Evolutionary conservation across 2,888 invertebrate species (phyloP).

Genomic region (Griposia aprilina): DNA sequence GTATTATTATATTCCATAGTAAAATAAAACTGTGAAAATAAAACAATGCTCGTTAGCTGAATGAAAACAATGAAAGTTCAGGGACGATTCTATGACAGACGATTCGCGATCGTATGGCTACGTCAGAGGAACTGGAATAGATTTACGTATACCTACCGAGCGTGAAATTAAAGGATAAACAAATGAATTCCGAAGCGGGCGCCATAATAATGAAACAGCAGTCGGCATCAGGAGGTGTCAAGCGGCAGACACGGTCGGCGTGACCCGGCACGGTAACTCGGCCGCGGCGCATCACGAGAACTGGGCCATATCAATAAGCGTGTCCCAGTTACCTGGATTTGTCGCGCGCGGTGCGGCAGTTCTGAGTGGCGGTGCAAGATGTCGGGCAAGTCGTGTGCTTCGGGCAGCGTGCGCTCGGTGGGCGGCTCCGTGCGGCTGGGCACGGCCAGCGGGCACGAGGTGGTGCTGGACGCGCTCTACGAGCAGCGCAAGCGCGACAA

Average conservation of each 20-base stretch:
- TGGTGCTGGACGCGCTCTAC: constrained; percentile 94
- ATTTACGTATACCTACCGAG: constrained; percentile 82
- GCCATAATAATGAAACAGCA: constrained; percentile 88
- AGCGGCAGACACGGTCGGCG: constrained; percentile 87
- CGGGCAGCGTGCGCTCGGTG: constrained; percentile 90
- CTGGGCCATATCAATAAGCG: constrained; percentile 89
- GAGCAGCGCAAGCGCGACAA: constrained; percentile 96
- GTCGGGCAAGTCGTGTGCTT: constrained; percentile 90
- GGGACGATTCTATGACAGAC: constrained; percentile 82
- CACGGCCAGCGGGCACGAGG: constrained; percentile 87
- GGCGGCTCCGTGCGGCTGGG: constrained; percentile 86
- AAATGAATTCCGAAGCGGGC: constrained; percentile 86
- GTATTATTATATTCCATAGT: constrained; percentile 18
- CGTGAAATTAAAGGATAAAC: constrained; percentile 90
- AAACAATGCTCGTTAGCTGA: constrained; percentile 73
- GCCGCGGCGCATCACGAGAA: constrained; percentile 83
- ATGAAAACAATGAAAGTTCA: constrained; percentile 83
- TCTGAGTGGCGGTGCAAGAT: constrained; percentile 82
- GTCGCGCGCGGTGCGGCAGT: constrained; percentile 72
- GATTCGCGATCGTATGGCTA: constrained; percentile 83
- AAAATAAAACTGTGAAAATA: constrained; percentile 65
- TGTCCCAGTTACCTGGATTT: constrained; percentile 86
- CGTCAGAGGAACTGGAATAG: constrained; percentile 89
- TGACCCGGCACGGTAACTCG: constrained; percentile 82
- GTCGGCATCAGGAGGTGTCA: constrained; percentile 88